Percentiles rank a stretch among this genome's conserved stretches.
These are phyloP conservation scores for Osmerus mordax DNA, from an alignment of 2,113 vertebrate species.

Conservation along the genomic window DNA sequence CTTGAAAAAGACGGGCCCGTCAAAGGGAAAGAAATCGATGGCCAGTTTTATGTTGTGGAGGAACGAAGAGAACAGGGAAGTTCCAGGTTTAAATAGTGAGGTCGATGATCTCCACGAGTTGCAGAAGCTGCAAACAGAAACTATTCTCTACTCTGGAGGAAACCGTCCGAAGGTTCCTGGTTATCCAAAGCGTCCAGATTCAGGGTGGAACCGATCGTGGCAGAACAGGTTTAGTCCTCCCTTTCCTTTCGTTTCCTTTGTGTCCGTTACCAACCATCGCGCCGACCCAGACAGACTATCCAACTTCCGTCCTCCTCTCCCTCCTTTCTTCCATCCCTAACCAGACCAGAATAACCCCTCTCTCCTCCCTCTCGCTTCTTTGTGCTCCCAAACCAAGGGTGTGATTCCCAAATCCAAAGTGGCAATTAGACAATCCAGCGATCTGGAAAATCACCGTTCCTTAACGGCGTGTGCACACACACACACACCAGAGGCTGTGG, in stretches of 20 bases:
- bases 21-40: neutral
- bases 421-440: slow-evolving; percentile 53
- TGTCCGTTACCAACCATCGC: slow-evolving; percentile 37
- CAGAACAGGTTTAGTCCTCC: slow-evolving; percentile 19
- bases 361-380: slow-evolving; percentile 16
- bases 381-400: slow-evolving; percentile 40
- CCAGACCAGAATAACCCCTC: slow-evolving; percentile 24
- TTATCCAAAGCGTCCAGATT: slow-evolving; percentile 21
- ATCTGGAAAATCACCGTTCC: slow-evolving; percentile 51
- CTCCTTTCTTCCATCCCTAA: slow-evolving; percentile 34
- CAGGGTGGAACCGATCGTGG: neutral
- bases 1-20: too few species aligned
- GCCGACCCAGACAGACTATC: slow-evolving; percentile 13
- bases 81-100: neutral
- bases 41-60: neutral
- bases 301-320: slow-evolving; percentile 20
- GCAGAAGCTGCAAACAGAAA: neutral
- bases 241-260: slow-evolving; percentile 10
- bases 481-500: slow-evolving; percentile 16
- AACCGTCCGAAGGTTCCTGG: slow-evolving; percentile 1
- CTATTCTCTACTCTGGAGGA: neutral
- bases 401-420: slow-evolving; percentile 50
- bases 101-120: slow-evolving; percentile 9
- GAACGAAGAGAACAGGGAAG: neutral
- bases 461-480: slow-evolving; percentile 14